A percentile compares a stretch with the other conserved stretches of the same genome.
phyloP scores from a whole-genome alignment of 2,797 vertebrate species.

The Sorex maritimensis region DNA sequence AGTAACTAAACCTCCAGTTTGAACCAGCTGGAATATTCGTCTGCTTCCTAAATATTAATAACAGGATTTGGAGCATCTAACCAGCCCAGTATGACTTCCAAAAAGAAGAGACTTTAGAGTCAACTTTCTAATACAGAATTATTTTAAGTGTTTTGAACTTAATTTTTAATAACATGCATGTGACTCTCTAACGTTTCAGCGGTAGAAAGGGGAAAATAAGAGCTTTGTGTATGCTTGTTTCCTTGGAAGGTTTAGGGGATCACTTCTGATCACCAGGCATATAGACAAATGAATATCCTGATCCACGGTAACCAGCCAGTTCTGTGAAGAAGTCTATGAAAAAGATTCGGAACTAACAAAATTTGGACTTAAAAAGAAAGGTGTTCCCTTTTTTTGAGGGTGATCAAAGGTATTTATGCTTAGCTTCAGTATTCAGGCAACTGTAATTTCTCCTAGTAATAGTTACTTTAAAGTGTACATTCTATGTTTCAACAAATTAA shows the following conservation, averaged over 20 bases:
- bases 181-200: constrained; percentile 93
- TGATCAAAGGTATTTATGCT: constrained; percentile 90
- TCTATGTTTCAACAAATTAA: constrained; percentile 90
- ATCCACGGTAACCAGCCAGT: constrained; percentile 85
- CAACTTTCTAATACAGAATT: constrained; percentile 96
- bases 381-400: constrained; percentile 81
- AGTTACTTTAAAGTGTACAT: constrained; percentile 88
- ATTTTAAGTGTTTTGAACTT: constrained; percentile 92
- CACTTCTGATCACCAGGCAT: constrained; percentile 79
- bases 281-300: constrained; percentile 83
- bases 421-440: constrained; percentile 92
- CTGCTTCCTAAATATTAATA: constrained; percentile 93
- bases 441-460: constrained; percentile 90
- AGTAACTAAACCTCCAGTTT: constrained; percentile 94
- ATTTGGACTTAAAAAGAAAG: constrained; percentile 84
- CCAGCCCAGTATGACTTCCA: constrained; percentile 93
- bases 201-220: constrained; percentile 85
- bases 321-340: constrained; percentile 50
- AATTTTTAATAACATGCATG: constrained; percentile 95
- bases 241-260: constrained; percentile 84
- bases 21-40: constrained; percentile 90
- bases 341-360: constrained; percentile 85
- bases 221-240: constrained; percentile 84
- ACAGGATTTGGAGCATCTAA: constrained; percentile 94
- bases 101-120: constrained; percentile 97